Evolutionary conservation across 2,113 vertebrate genomes (phyloP), one percentile per base, ranked within the genome.

Genomic region (Conger conger): DNA sequence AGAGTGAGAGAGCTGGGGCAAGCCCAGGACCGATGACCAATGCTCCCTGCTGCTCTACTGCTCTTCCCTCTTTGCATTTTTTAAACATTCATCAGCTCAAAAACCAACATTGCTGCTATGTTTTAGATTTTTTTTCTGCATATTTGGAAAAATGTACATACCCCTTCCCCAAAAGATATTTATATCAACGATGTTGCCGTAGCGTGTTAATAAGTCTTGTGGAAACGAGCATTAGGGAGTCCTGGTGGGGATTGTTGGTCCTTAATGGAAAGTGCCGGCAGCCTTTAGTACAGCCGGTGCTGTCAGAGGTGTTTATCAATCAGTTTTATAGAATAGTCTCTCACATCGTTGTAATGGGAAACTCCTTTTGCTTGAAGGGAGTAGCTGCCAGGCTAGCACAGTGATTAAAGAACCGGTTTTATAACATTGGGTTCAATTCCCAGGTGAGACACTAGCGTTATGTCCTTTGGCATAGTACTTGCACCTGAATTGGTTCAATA

Each of bases 221-320:
- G 63, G 84, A 92, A 91, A 94, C 92, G 87, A 89, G 85, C 91
- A 91, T 91, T 92, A 92, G 91, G 85, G 91, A 88, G 89, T 87
- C 87, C 87, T 82, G 86, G 78, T 86, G 76, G 83, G 86, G 87
- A 91, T 7, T 82, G 82, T 84, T 60, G 78, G 88, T 76, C 81
- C 82, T 85, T 84, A 88, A 90, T 87, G 89, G 84, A 81, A 86
- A 87, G 86, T 83, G 38, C 17, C 8, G 23, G 23, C 42, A n/a
- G 63, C 37, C 84, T 93, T 92, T 90, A 92, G 91, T 81, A 89
- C 91, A 91, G 86, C 87, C 82, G 79, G 84, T 86, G 57, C 23
- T 27, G 57, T 63, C 57, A 63, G 57, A 91, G 89, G 91, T 91
- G 93, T 95, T 93, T 91, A 92, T 93, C 93, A 93, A 85, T 91